A percentile compares a stretch with the other conserved stretches of the same genome.
Evolutionary conservation across 2,888 invertebrate species (phyloP).

Genomic region (Chaetogeoica ovagalla): DNA sequence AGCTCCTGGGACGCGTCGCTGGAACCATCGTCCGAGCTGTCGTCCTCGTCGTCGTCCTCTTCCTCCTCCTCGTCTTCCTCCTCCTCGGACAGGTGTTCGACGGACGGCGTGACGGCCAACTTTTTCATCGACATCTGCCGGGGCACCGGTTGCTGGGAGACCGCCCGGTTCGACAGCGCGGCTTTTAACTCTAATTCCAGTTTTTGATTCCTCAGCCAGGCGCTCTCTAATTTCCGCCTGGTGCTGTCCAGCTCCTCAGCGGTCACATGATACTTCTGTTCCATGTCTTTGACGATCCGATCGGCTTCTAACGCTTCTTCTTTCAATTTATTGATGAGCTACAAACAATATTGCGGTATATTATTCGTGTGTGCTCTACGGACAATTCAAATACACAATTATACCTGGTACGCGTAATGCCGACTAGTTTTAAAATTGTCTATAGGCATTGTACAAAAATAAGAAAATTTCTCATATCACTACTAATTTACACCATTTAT

Average conservation of each 20-base stretch:
- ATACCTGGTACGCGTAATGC: no score
- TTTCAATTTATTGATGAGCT: conserved; percentile 63
- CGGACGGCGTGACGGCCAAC: conserved; percentile 55
- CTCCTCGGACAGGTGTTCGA: conserved; percentile 55
- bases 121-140: conserved; percentile 58
- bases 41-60: conserved; percentile 56
- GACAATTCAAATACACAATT: no score
- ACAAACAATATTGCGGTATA: conserved; percentile 15
- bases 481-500: no score
- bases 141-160: conserved; percentile 51
- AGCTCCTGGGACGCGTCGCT: conserved; percentile 45
- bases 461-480: no score
- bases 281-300: conserved; percentile 77
- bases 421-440: no score
- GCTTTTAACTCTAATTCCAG: conserved; percentile 77
- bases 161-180: conserved; percentile 60
- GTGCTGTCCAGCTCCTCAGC: conserved; percentile 77
- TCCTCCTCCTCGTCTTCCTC: conserved; percentile 56
- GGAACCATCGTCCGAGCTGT: conserved; percentile 48
- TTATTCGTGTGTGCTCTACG: no score
- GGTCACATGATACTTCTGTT: conserved; percentile 75
- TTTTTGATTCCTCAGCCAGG: conserved; percentile 74
- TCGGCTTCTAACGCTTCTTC: conserved; percentile 76
- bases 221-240: conserved; percentile 76
- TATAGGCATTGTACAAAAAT: no score